Base-by-base conservation (phyloP, 2,888 invertebrate genomes). In the Venusia cambrica region DNA sequence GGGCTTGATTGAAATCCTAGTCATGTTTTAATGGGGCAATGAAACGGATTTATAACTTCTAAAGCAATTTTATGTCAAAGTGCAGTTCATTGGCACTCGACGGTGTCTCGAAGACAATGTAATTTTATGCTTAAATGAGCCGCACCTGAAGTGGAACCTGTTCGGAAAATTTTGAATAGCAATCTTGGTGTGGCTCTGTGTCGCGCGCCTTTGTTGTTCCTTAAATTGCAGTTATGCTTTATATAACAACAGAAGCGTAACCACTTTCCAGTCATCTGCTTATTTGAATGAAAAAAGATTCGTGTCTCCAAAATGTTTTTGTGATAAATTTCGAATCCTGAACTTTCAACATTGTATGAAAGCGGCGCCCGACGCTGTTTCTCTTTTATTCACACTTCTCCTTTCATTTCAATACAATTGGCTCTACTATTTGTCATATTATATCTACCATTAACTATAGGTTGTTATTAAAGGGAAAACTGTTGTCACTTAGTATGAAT, bases 11-110 rank as follows among this genome's bases (percentile, higher is more conserved):
- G 63, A 68, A 76, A 74, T 69, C 73, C 75, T 69, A 72, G 72
- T 79, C 81, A 72, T 70, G 69, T 72, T 85, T 85, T 85, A 85
- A 84, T 80, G 76, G 76, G 77, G 80, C 59, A 83, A 84, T 84
- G 73, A 85, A 85, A 80, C 71, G 73, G 79, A 84, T 85, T 85
- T 84, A 84, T 79, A 73, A 70, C 76, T 57, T 70, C 73, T 72
- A 76, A 78, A 77, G 76, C 70, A 63, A 87, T 83, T 85, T 87
- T 78, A 85, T 87, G 85, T 84, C 85, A 84, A 87, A 87, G 84
- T 80, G 84, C 74, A 85, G 85, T 85, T 85, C 87, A 85, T 80
- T 84, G 85, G 73, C 85, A 84, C 76, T 59, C 72, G 63, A 81
- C 84, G 83, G 81, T 83, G 81, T 77, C 73, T 67, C 50, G 43